These are phyloP conservation scores for Solenopsis invicta DNA, from an alignment of 1,140 invertebrate species.

Conservation along the genomic window DNA sequence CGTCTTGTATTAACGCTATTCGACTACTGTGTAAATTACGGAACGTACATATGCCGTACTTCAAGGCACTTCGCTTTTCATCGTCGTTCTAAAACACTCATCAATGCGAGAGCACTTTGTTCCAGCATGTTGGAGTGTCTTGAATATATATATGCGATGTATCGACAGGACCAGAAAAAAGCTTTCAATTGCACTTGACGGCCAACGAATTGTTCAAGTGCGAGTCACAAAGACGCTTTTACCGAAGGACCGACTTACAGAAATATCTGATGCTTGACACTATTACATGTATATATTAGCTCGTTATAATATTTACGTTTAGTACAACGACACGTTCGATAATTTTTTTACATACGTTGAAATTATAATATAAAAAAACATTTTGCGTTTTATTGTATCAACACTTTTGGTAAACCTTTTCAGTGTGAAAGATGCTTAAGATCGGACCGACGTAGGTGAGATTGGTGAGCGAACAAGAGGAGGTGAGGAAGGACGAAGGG, in stretches of 20 bases:
- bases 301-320: neutral
- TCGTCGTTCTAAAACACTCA: conserved; percentile 36
- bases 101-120: conserved; percentile 44
- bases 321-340: conserved; percentile 4
- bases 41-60: neutral
- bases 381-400: no score
- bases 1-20: conserved; percentile 20
- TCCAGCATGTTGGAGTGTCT: conserved; percentile 36
- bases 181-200: conserved; percentile 60
- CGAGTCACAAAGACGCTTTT: conserved; percentile 34
- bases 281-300: neutral
- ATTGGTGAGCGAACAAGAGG: conserved; percentile 51
- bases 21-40: conserved; percentile 4
- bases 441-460: conserved; percentile 50
- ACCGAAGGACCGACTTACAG: conserved; percentile 9
- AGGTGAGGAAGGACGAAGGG: conserved; percentile 58
- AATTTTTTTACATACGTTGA: neutral
- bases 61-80: conserved; percentile 7
- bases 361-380: neutral
- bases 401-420: neutral
- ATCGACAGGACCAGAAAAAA: conserved; percentile 29
- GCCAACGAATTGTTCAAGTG: conserved; percentile 37
- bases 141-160: conserved; percentile 32
- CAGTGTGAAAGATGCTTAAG: conserved; percentile 65
- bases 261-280: neutral